Evolutionary conservation across 23 tunicate genomes (phyloP).

Genomic region (Styela plicata): DNA sequence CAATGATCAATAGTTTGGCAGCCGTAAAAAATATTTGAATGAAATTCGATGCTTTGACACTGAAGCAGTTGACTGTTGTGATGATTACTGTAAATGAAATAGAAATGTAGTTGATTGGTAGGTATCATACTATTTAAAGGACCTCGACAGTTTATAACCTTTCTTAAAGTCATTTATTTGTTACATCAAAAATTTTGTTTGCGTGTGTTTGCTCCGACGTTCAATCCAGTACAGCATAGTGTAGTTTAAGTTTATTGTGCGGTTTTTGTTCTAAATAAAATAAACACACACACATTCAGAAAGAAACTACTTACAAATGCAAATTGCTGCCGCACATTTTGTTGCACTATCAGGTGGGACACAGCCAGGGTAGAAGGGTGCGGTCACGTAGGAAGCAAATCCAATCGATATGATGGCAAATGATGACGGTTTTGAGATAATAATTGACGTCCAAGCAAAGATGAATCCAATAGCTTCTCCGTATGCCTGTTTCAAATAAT

Average conservation of each 20-base stretch:
- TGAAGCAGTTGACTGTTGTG: constrained; percentile 87
- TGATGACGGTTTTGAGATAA: constrained; percentile 85
- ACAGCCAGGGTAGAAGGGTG: constrained; percentile 95
- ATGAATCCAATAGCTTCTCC: constrained; percentile 80
- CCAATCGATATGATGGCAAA: constrained; percentile 89
- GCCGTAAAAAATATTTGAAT: constrained; percentile 90
- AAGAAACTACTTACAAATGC: constrained; percentile 72
- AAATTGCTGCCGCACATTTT: constrained; percentile 84
- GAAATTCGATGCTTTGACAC: constrained; percentile 80
- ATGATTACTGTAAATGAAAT: constrained; percentile 54
- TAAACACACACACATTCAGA: too few species aligned
- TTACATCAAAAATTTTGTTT: too few species aligned
- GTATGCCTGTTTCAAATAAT: constrained; percentile 72
- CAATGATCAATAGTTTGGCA: constrained; percentile 74
- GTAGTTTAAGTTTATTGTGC: too few species aligned
- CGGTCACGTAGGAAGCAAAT: constrained; percentile 90
- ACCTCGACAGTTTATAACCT: too few species aligned
- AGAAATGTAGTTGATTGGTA: too few species aligned
- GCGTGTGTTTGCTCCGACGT: neutral
- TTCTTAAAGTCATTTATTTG: too few species aligned
- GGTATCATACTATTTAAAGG: too few species aligned
- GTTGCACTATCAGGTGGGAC: constrained; percentile 62
- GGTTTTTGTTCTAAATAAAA: too few species aligned
- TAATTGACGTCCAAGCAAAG: constrained; percentile 86
- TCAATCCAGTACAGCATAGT: too few species aligned